Percentiles rank a stretch among this genome's conserved stretches.
Evolutionary conservation across 2,888 invertebrate genomes (phyloP).

Genomic region (Hecatera dysodea): DNA sequence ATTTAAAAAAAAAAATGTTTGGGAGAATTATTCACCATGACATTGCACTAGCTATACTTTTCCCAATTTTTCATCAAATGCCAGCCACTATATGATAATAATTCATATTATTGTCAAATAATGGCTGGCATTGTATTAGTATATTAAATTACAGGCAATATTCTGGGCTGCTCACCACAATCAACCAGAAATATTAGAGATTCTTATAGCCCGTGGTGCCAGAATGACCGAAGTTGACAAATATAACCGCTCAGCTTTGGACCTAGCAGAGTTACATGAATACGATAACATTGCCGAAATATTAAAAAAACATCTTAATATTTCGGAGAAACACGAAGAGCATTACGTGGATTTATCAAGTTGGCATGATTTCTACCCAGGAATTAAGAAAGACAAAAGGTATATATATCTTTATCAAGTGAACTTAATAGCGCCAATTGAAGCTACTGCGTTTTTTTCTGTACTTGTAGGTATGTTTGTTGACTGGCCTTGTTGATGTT

Average conservation of each 20-base stretch:
- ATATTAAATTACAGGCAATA: slow-evolving; percentile 88
- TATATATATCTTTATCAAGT: slow-evolving; percentile 61
- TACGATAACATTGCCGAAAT: slow-evolving; percentile 85
- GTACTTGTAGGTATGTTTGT: background rate
- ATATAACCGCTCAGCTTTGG: slow-evolving; percentile 85
- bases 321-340: slow-evolving; percentile 68
- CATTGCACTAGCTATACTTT: background rate
- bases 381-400: slow-evolving; percentile 79
- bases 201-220: slow-evolving; percentile 90
- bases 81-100: background rate
- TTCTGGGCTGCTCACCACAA: slow-evolving; percentile 92
- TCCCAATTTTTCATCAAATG: background rate
- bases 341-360: slow-evolving; percentile 68
- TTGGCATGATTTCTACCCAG: slow-evolving; percentile 90
- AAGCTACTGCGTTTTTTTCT: background rate
- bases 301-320: slow-evolving; percentile 80
- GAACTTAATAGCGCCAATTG: background rate
- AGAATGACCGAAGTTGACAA: slow-evolving; percentile 88
- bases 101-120: too few relatives aligned
- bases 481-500: too few relatives aligned
- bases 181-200: slow-evolving; percentile 87
- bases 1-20: too few relatives aligned
- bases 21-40: too few relatives aligned
- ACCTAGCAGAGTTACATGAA: slow-evolving; percentile 90
- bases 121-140: too few relatives aligned